phyloP scores from a whole-genome alignment of 2,888 invertebrate genomes.

The Limenitis camilla region DNA sequence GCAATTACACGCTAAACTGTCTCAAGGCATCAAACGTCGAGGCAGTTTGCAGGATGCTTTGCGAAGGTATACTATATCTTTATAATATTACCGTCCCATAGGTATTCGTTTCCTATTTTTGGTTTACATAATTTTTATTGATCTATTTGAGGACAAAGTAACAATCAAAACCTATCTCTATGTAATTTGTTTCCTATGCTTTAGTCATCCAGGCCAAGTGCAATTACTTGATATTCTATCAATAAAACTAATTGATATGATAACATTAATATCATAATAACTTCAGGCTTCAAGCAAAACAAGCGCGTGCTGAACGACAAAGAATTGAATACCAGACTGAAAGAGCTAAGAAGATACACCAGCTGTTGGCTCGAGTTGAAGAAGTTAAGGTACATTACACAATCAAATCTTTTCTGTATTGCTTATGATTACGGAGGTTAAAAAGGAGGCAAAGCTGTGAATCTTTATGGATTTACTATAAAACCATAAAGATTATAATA shows the following conservation, averaged over 20 bases:
- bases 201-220: too few relatives aligned
- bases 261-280: too few relatives aligned
- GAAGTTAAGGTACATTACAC: conserved; percentile 77
- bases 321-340: conserved; percentile 87
- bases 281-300: conserved; percentile 86
- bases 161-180: not conserved
- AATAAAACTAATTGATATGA: too few relatives aligned
- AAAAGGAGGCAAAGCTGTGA: too few relatives aligned
- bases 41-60: conserved; percentile 89
- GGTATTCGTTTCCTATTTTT: too few relatives aligned
- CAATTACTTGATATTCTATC: too few relatives aligned
- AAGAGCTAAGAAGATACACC: conserved; percentile 88
- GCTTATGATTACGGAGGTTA: too few relatives aligned
- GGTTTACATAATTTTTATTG: not conserved
- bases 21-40: conserved; percentile 89
- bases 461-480: too few relatives aligned
- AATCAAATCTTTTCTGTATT: too few relatives aligned
- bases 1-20: conserved; percentile 94
- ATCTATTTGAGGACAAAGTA: not conserved
- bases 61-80: conserved; percentile 42
- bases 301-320: conserved; percentile 92
- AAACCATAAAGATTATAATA: too few relatives aligned
- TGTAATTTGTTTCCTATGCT: too few relatives aligned
- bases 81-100: not conserved
- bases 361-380: conserved; percentile 88